These are phyloP conservation scores for Megathymus violae DNA, from an alignment of 1,140 invertebrate species.

Conservation along the genomic window DNA sequence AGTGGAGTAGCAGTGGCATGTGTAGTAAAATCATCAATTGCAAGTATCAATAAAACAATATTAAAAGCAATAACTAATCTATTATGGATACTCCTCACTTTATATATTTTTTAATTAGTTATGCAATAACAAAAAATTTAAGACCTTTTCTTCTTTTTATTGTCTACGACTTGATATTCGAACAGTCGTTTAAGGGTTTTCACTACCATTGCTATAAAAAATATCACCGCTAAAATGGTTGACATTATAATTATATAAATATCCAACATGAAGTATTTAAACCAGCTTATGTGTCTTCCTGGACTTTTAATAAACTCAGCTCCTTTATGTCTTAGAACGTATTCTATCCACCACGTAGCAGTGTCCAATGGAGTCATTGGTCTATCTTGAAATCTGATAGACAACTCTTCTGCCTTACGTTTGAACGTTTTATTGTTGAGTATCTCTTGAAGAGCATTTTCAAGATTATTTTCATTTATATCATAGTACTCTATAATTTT, in stretches of 20 bases:
- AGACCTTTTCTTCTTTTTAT: conserved; percentile 7
- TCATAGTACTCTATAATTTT: conserved; percentile 62
- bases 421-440: conserved; percentile 56
- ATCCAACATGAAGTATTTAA: conserved; percentile 86
- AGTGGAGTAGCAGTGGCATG: too few relatives aligned
- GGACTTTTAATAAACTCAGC: conserved; percentile 85
- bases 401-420: conserved; percentile 70
- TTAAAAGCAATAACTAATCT: too few relatives aligned
- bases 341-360: conserved; percentile 87
- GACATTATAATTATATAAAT: conserved; percentile 63
- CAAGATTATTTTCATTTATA: conserved; percentile 59
- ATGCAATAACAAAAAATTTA: too few relatives aligned
- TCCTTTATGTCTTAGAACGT: conserved; percentile 82
- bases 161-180: neutral
- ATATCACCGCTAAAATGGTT: neutral
- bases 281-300: conserved; percentile 83
- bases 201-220: neutral
- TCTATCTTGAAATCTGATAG: conserved; percentile 82
- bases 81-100: too few relatives aligned
- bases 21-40: too few relatives aligned
- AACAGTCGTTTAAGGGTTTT: neutral
- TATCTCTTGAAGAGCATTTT: conserved; percentile 51
- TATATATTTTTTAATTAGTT: too few relatives aligned
- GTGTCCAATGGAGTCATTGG: conserved; percentile 82
- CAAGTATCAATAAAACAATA: too few relatives aligned